phyloP scores from a whole-genome alignment of 2,113 vertebrate species.

The Acinonyx jubatus region DNA sequence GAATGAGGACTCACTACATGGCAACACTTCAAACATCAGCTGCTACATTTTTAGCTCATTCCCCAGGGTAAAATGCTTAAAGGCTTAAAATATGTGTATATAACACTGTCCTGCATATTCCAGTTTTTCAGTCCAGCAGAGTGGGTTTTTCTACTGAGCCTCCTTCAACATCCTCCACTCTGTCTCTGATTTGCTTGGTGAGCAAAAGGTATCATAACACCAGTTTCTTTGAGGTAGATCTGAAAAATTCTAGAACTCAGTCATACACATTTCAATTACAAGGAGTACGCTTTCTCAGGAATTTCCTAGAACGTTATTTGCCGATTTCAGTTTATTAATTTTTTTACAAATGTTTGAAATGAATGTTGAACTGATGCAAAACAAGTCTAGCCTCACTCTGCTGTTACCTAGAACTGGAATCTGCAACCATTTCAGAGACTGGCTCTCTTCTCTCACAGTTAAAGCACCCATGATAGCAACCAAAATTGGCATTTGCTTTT shows the following conservation, averaged over 20 bases:
- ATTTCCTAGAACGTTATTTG: neutral
- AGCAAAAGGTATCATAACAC: neutral
- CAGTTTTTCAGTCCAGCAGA: constrained; percentile 80
- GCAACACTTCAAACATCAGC: constrained; percentile 39
- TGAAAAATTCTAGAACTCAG: neutral
- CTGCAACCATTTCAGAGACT: constrained; percentile 81
- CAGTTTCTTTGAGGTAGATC: neutral
- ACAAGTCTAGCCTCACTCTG: constrained; percentile 43
- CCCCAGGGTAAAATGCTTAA: constrained; percentile 84
- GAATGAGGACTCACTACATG: constrained; percentile 41
- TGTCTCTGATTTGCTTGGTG: constrained; percentile 13
- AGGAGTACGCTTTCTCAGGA: neutral
- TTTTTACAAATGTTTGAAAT: neutral
- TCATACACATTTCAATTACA: neutral
- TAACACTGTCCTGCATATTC: constrained; percentile 84
- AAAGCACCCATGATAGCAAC: constrained; percentile 84
- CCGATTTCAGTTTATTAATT: neutral
- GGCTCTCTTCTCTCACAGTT: constrained; percentile 85
- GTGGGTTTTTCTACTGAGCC: constrained; percentile 23
- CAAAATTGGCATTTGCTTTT: constrained; percentile 89
- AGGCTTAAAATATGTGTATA: constrained; percentile 86
- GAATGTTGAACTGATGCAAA: neutral
- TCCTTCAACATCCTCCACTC: neutral
- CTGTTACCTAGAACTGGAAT: constrained; percentile 83
- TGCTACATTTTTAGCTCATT: constrained; percentile 50